phyloP scores from a whole-genome alignment of 2,888 invertebrate genomes.

The Mimumesa dahlbomi region DNA sequence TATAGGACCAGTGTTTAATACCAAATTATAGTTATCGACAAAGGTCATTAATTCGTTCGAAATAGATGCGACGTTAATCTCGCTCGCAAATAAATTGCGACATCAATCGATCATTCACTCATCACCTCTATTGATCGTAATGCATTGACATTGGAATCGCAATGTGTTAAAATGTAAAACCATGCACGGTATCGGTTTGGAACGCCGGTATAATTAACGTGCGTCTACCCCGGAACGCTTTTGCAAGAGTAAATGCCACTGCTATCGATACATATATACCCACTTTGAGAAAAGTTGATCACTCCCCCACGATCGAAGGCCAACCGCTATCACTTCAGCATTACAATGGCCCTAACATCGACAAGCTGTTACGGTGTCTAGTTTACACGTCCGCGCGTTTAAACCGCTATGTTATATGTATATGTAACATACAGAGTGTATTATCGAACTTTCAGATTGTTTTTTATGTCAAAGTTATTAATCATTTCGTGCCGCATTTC shows the following conservation, averaged over 20 bases:
- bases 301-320: conserved; percentile 67
- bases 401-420: conserved; percentile 9
- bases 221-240: conserved; percentile 34
- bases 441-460: conserved; percentile 1
- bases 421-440: not conserved
- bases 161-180: not conserved
- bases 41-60: too few species aligned
- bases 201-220: conserved; percentile 25
- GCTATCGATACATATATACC: conserved; percentile 33
- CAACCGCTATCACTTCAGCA: conserved; percentile 67
- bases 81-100: too few species aligned
- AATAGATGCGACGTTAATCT: too few species aligned
- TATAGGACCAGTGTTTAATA: too few species aligned
- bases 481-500: not conserved
- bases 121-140: not conserved
- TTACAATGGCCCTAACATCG: conserved; percentile 58
- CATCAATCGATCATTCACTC: too few species aligned
- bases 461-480: not conserved
- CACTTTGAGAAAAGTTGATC: conserved; percentile 58
- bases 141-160: not conserved
- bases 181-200: conserved; percentile 1
- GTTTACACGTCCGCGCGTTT: conserved; percentile 11
- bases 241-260: conserved; percentile 51
- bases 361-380: conserved; percentile 11
- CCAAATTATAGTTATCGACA: too few species aligned